Percentiles rank a stretch among this genome's conserved stretches.
phyloP scores from a whole-genome alignment of 2,113 vertebrate species.

The Holacanthus passer region DNA sequence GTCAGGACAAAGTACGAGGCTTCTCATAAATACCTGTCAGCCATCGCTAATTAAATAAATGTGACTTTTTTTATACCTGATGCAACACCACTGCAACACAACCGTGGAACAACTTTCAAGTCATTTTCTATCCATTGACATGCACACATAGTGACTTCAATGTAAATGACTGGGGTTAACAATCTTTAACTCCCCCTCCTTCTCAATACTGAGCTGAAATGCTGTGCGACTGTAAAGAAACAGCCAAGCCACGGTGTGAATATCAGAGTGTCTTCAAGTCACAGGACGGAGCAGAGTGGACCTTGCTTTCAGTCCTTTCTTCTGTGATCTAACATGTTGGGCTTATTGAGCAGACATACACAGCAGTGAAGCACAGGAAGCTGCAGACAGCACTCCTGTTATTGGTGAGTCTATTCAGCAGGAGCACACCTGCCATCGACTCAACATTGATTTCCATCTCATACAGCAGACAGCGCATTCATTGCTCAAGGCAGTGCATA shows the following conservation, averaged over 20 bases:
- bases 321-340: background rate
- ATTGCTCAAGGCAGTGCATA: background rate
- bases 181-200: too few species aligned
- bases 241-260: background rate
- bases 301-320: background rate
- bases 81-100: slow-evolving; percentile 14
- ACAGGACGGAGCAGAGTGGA: background rate
- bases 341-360: background rate
- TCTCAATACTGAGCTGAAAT: background rate
- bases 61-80: slow-evolving; percentile 18
- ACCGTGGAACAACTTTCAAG: background rate
- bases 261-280: background rate
- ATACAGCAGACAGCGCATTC: background rate
- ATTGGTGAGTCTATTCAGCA: background rate
- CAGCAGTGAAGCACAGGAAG: background rate
- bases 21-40: background rate
- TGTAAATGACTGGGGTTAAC: background rate
- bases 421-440: background rate
- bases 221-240: background rate
- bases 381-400: background rate
- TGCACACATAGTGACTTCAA: background rate
- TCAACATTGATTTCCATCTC: slow-evolving; percentile 12
- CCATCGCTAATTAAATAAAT: background rate
- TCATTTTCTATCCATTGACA: background rate
- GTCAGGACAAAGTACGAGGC: background rate